phyloP scores from a whole-genome alignment of 2,797 vertebrate genomes.

The Oophaga sylvatica region DNA sequence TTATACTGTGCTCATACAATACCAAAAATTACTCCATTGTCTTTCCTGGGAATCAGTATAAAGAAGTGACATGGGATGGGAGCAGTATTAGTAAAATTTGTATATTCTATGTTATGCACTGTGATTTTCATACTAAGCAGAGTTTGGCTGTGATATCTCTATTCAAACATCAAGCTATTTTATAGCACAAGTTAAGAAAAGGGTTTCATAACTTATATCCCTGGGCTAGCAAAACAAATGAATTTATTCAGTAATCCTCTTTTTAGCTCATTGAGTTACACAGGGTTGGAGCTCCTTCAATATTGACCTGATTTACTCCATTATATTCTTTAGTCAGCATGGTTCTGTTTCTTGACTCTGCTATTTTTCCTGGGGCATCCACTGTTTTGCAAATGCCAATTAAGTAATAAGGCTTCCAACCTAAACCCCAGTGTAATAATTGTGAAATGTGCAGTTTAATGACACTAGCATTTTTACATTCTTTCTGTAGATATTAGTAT shows the following conservation, averaged over 20 bases:
- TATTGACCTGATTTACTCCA: conserved; percentile 10
- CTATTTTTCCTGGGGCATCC: conserved; percentile 26
- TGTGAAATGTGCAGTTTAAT: conserved; percentile 41
- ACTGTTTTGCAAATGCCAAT: conserved; percentile 42
- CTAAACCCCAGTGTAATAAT: conserved; percentile 18
- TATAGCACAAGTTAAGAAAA: neutral
- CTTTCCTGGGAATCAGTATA: too few relatives aligned
- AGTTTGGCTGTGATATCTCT: too few relatives aligned
- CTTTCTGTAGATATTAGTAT: conserved; percentile 42
- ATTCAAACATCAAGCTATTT: neutral
- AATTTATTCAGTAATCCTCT: neutral
- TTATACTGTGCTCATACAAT: too few relatives aligned
- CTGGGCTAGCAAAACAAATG: neutral
- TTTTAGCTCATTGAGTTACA: neutral
- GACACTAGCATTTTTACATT: conserved; percentile 20
- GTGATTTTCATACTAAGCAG: too few relatives aligned
- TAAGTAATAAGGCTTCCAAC: conserved; percentile 38
- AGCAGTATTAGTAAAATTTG: too few relatives aligned
- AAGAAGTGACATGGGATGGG: too few relatives aligned
- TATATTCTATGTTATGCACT: too few relatives aligned
- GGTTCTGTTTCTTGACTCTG: neutral
- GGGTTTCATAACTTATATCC: neutral
- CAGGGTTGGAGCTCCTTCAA: neutral
- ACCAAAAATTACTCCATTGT: too few relatives aligned
- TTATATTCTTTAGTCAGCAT: conserved; percentile 9